phyloP scores from a whole-genome alignment of 92 coral and sea anemone genomes.

The Bergia sp. region DNA sequence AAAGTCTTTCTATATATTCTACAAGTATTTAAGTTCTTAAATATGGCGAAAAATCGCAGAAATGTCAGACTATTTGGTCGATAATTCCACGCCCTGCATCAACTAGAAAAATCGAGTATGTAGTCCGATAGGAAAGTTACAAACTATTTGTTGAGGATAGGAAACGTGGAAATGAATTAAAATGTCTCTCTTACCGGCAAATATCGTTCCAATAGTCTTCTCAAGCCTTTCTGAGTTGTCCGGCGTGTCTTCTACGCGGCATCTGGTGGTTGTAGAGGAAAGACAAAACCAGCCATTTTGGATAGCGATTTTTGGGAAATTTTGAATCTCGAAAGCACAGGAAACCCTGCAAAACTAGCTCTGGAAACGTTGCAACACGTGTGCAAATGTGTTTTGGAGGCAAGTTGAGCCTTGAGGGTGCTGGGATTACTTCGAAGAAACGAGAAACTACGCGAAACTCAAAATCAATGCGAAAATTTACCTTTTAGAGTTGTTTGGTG shows the following conservation, averaged over 20 bases:
- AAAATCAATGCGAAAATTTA: conserved; percentile 85
- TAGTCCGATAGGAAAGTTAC: conserved; percentile 94
- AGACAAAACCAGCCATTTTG: conserved; percentile 99
- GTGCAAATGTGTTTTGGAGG: conserved; percentile 73
- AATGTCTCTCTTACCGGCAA: conserved; percentile 93
- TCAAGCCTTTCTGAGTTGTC: conserved; percentile 66
- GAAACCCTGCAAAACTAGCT: conserved; percentile 98
- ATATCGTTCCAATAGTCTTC: conserved; percentile 69
- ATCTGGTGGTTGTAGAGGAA: conserved; percentile 83
- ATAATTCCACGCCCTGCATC: conserved; percentile 93
- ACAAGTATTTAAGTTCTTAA: conserved; percentile 49
- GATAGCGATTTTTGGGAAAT: conserved; percentile 99
- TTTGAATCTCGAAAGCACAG: conserved; percentile 93
- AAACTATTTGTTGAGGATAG: conserved; percentile 89
- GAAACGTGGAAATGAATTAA: conserved; percentile 83
- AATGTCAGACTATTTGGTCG: conserved; percentile 68
- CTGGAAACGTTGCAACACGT: conserved; percentile 97
- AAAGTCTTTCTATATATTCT: conserved; percentile 70
- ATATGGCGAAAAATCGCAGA: conserved; percentile 50
- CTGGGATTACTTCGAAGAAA: conserved; percentile 64
- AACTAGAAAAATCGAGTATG: conserved; percentile 87
- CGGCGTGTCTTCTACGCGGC: conserved; percentile 77
- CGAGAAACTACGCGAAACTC: conserved; percentile 81
- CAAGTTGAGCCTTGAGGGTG: conserved; percentile 65
- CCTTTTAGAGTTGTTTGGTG: conserved; percentile 99